phyloP scores from a whole-genome alignment of 2,888 invertebrate genomes.

The Nomada ruficornis region DNA sequence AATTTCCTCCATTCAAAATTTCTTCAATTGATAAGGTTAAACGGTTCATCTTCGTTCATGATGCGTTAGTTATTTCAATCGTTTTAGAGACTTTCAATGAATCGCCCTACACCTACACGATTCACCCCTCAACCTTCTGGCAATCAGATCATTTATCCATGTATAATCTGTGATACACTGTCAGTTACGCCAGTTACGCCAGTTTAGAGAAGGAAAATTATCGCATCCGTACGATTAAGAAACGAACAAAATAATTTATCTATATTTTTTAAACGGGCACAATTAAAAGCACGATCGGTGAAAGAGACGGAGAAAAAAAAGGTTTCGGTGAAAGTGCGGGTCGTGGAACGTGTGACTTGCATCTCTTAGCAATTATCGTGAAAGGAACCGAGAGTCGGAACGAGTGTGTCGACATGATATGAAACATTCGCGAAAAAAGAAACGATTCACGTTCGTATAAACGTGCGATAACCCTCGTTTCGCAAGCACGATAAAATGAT shows the following conservation, averaged over 20 bases:
- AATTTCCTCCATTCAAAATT: too few species aligned
- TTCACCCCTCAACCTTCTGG: too few species aligned
- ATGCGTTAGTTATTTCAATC: too few species aligned
- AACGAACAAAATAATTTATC: conserved; percentile 1
- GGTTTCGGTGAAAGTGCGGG: conserved; percentile 50
- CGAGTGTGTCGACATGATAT: not conserved
- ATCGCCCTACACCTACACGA: too few species aligned
- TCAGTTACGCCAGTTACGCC: not conserved
- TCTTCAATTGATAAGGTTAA: too few species aligned
- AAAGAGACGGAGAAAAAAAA: not conserved
- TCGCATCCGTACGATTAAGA: not conserved
- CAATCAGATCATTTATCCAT: too few species aligned
- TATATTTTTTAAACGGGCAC: not conserved
- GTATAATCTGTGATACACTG: not conserved
- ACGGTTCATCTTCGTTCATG: too few species aligned
- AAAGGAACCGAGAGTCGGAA: conserved; percentile 20
- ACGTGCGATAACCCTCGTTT: conserved; percentile 7
- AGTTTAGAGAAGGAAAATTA: not conserved
- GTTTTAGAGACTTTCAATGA: too few species aligned
- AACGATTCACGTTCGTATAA: too few species aligned
- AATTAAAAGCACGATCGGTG: not conserved
- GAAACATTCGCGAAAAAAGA: conserved; percentile 6
- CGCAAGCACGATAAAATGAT: conserved; percentile 11
- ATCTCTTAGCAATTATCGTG: conserved; percentile 38
- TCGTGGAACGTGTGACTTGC: conserved; percentile 42